Conservation (phyloP, 2,797 vertebrate species). For the Rhinatrema bivittatum region DNA sequence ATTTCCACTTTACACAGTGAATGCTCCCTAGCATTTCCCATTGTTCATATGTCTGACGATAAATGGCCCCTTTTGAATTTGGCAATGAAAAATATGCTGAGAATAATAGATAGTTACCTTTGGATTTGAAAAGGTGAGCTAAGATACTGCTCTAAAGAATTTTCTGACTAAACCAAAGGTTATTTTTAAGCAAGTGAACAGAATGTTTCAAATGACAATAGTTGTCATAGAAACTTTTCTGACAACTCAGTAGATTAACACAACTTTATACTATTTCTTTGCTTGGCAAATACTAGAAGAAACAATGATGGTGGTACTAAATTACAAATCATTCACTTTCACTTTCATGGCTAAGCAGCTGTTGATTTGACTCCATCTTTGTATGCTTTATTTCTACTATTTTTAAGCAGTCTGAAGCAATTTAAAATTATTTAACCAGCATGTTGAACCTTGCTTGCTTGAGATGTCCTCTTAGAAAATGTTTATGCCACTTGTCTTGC, state of each 20-base stretch:
- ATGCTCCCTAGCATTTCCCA: too few relatives aligned
- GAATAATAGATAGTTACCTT: conserved; percentile 3
- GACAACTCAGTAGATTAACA: conserved; percentile 34
- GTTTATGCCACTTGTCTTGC: too few relatives aligned
- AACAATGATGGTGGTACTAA: conserved; percentile 34
- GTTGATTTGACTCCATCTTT: conserved; percentile 30
- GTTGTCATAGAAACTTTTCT: conserved; percentile 37
- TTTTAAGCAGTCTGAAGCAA: background rate
- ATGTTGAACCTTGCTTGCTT: background rate
- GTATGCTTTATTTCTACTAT: conserved; percentile 1
- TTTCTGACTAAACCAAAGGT: conserved; percentile 19
- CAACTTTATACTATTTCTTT: conserved; percentile 27
- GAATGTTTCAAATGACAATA: conserved; percentile 19
- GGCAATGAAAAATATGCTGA: too few relatives aligned
- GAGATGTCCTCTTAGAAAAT: too few relatives aligned
- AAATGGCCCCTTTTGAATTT: too few relatives aligned
- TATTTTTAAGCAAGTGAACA: conserved; percentile 39
- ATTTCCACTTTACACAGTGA: too few relatives aligned
- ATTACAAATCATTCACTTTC: conserved; percentile 25
- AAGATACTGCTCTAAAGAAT: conserved; percentile 24
- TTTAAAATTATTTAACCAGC: background rate
- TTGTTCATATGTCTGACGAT: too few relatives aligned
- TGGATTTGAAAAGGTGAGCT: conserved; percentile 6
- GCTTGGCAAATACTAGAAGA: conserved; percentile 23
- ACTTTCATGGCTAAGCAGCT: conserved; percentile 23